Evolutionary conservation across 2,797 vertebrate species (phyloP).

Genomic region (Rhinella marina): DNA sequence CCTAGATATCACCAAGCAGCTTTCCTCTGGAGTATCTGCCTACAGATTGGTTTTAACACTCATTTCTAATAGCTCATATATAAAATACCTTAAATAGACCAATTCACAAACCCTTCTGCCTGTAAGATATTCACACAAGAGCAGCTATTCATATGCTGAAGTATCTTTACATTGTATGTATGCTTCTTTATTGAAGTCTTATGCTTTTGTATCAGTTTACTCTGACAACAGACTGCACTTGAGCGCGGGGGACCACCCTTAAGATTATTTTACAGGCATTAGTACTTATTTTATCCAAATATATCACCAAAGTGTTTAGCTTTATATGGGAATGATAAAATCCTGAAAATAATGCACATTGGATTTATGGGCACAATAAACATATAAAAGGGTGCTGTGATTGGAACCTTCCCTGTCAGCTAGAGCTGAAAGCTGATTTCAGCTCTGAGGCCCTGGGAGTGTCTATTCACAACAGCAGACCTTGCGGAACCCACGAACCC

Average conservation of each 20-base stretch:
- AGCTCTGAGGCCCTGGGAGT: background rate
- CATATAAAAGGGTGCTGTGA: background rate
- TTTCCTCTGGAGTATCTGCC: background rate
- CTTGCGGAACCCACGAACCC: background rate
- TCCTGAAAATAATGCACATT: background rate
- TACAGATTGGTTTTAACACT: background rate
- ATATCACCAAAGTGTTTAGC: background rate
- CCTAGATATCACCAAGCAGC: background rate
- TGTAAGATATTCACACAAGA: background rate
- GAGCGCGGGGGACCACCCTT: background rate
- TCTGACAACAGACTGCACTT: background rate
- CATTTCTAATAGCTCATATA: background rate
- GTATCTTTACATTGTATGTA: background rate
- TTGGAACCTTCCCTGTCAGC: too few relatives aligned
- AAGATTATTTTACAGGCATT: background rate
- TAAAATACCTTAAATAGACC: background rate
- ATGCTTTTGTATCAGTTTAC: background rate
- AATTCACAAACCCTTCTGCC: background rate
- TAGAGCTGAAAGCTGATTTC: background rate
- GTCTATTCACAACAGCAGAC: background rate
- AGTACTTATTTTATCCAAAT: background rate
- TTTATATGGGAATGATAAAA: background rate
- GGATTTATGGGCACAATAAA: background rate
- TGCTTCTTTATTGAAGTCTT: background rate
- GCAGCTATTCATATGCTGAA: background rate